Evolutionary conservation across 2,797 vertebrate genomes (phyloP).

Genomic region (Trichosurus vulpecula): DNA sequence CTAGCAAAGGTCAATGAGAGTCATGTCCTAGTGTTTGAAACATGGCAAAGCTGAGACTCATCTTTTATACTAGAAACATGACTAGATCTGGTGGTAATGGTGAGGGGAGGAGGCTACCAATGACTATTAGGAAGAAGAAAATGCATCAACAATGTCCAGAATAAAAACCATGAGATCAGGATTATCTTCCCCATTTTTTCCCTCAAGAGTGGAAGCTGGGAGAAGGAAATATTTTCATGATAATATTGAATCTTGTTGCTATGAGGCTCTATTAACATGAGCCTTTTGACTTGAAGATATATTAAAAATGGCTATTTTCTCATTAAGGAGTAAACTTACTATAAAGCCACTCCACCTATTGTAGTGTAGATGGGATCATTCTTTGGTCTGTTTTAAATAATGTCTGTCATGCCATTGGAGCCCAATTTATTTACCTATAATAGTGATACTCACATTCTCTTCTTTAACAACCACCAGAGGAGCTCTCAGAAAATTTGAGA

Average conservation of each 20-base stretch:
- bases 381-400: background rate
- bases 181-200: background rate
- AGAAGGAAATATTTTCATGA: background rate
- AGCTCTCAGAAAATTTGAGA: background rate
- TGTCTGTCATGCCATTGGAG: background rate
- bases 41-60: background rate
- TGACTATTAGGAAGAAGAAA: background rate
- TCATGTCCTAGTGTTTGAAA: background rate
- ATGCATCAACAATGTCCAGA: background rate
- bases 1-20: background rate
- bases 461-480: background rate
- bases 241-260: background rate
- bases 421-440: background rate
- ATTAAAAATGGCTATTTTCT: background rate
- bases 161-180: background rate
- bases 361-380: background rate
- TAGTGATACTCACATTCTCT: background rate
- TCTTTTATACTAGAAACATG: background rate
- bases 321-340: background rate
- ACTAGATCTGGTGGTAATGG: background rate
- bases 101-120: background rate
- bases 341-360: background rate
- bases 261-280: background rate
- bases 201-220: background rate
- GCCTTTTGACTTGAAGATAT: background rate